A percentile compares a stretch with the other conserved stretches of the same genome.
Conservation (phyloP, 2,888 invertebrate genomes). For the Peribatodes rhomboidaria region DNA sequence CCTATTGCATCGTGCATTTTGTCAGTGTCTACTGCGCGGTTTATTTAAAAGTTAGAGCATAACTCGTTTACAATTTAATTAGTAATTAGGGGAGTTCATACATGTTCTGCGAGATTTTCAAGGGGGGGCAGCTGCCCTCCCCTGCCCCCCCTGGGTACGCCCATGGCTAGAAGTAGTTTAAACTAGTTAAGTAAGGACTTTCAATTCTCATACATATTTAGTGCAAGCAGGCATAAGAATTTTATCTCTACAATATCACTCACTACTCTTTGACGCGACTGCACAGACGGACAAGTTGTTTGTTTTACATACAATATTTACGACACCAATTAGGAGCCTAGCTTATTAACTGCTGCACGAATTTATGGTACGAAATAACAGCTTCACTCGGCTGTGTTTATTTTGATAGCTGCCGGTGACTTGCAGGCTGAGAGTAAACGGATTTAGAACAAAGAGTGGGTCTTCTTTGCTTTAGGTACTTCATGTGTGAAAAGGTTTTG, state of each 20-base stretch:
- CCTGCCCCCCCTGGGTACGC: no score
- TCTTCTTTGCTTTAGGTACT: constrained; percentile 21
- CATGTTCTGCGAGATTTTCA: no score
- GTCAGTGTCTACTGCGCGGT: no score
- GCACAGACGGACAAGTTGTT: constrained; percentile 68
- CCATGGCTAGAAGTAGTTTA: no score
- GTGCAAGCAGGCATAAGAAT: no score
- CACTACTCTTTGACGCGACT: constrained; percentile 54
- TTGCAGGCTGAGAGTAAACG: constrained; percentile 43
- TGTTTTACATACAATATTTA: constrained; percentile 80
- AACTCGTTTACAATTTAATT: no score
- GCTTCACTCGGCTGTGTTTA: constrained; percentile 60
- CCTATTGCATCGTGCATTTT: no score
- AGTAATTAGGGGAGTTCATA: no score
- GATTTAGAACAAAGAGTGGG: constrained; percentile 37
- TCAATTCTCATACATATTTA: no score
- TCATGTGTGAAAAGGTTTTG: neutral
- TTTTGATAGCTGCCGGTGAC: constrained; percentile 66
- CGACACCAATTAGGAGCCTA: constrained; percentile 74
- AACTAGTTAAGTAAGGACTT: no score
- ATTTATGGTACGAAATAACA: constrained; percentile 69
- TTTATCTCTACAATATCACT: constrained; percentile 19
- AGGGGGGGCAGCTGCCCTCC: no score
- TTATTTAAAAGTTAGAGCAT: no score
- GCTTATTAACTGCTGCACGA: constrained; percentile 77